Base-by-base conservation (phyloP, 2,888 invertebrate species). In the Spialia ferax region DNA sequence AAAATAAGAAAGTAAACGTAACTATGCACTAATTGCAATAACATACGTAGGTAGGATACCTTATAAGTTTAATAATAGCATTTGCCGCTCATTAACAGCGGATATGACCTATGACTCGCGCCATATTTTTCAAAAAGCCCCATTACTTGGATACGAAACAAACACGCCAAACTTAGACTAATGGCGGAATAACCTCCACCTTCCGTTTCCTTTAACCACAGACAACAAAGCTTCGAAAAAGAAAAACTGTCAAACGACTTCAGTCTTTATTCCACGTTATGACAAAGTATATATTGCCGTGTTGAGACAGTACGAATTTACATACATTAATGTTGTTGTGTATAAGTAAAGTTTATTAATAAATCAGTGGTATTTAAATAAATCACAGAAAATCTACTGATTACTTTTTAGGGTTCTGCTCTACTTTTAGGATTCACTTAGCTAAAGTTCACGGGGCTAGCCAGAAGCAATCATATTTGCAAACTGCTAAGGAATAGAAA, bases 101-200 rank as follows among this genome's bases (percentile, higher is more conserved):
- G 68, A 57, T 68, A n/a, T 69, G 70, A 77, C 76, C 77, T 78
- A 70, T 75, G 71, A 76, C 77, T 77, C 69, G 55, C 23, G 26
- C 63, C 70, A 59, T 75, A 78, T 82, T 79, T 75, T 75, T 77
- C 79, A 81, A 80, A 78, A 76, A 69, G 74, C 69, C 73, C 77
- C 75, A 73, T 75, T 75, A 74, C 73, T 71, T 73, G 71, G 73
- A 77, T 74, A 72, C 62, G 73, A 76, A 73, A 77, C 76, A 79
- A 80, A 77, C 59, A 59, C 77, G 74, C 74, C 71, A 74, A 70
- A 69, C 70, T 72, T 69, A 75, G 69, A 75, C 77, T 80, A 79
- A 83, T 80, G 81, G 79, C 82, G 82, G 84, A 82, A 74, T 83
- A 77, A 85, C 83, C 85, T 74, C 75, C 74, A 82, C 83, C 85